Percentiles rank a stretch among this genome's conserved stretches.
These are phyloP conservation scores for Rhinella marina DNA, from an alignment of 2,797 vertebrate species.

Conservation along the genomic window DNA sequence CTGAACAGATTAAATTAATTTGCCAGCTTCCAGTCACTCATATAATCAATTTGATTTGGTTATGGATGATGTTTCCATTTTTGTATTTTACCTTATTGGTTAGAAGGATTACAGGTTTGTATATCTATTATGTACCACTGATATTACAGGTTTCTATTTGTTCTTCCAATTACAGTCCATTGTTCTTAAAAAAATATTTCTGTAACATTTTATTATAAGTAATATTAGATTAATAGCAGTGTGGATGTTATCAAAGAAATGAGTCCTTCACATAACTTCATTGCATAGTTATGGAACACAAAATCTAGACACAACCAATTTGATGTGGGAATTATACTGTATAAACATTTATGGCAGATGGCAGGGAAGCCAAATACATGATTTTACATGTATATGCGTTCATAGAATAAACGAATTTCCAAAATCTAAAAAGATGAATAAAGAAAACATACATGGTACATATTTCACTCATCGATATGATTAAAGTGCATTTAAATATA, in stretches of 20 bases:
- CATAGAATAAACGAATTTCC: conserved; percentile 62
- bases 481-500: conserved; percentile 51
- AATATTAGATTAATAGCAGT: neutral
- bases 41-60: too few relatives aligned
- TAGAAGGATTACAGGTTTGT: neutral
- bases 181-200: neutral
- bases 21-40: too few relatives aligned
- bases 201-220: neutral
- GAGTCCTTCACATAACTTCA: conserved; percentile 12
- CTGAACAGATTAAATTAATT: too few relatives aligned
- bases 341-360: conserved; percentile 62
- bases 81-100: neutral
- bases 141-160: neutral
- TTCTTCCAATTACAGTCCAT: neutral
- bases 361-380: conserved; percentile 52
- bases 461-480: conserved; percentile 46
- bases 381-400: conserved; percentile 64
- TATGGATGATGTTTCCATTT: too few relatives aligned
- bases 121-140: neutral
- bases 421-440: conserved; percentile 49
- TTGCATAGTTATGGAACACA: conserved; percentile 69
- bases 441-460: conserved; percentile 48
- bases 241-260: neutral
- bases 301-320: conserved; percentile 69
- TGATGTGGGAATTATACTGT: conserved; percentile 67